Evolutionary conservation across 1,140 invertebrate species (phyloP).

Genomic region (Radopholus similis): DNA sequence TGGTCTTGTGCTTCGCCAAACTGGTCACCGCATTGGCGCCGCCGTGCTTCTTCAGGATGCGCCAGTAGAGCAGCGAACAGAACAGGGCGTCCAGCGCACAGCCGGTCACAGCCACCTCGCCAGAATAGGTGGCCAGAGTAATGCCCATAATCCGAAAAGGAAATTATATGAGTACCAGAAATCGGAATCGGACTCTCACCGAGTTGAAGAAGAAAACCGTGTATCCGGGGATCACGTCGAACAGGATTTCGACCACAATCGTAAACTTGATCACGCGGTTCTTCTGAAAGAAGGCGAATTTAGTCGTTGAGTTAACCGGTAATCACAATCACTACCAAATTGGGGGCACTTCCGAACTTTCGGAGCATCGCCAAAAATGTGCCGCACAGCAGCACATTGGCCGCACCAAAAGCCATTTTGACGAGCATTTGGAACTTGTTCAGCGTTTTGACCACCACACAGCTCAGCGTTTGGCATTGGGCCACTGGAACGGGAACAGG

Average conservation of each 20-base stretch:
- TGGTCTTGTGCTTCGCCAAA: too few species aligned
- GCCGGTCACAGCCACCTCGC: neutral
- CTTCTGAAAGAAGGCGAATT: constrained; percentile 9
- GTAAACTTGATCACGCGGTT: constrained; percentile 9
- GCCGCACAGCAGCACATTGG: neutral
- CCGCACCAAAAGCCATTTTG: neutral
- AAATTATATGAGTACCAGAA: too few species aligned
- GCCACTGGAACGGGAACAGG: neutral
- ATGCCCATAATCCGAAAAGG: neutral
- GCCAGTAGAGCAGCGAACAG: neutral
- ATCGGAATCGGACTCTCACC: too few species aligned
- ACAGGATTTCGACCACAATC: neutral
- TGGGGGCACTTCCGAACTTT: neutral
- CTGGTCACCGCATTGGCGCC: neutral
- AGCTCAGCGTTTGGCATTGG: neutral
- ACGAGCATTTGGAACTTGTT: neutral
- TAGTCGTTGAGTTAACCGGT: neutral
- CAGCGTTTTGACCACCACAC: neutral
- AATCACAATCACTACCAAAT: neutral
- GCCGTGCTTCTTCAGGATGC: neutral
- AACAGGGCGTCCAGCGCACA: neutral
- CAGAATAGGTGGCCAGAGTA: neutral
- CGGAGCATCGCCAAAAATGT: neutral
- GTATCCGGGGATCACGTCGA: constrained; percentile 1
- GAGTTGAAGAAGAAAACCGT: neutral